These are phyloP conservation scores for Carcina quercana DNA, from an alignment of 2,888 invertebrate species.

Conservation along the genomic window DNA sequence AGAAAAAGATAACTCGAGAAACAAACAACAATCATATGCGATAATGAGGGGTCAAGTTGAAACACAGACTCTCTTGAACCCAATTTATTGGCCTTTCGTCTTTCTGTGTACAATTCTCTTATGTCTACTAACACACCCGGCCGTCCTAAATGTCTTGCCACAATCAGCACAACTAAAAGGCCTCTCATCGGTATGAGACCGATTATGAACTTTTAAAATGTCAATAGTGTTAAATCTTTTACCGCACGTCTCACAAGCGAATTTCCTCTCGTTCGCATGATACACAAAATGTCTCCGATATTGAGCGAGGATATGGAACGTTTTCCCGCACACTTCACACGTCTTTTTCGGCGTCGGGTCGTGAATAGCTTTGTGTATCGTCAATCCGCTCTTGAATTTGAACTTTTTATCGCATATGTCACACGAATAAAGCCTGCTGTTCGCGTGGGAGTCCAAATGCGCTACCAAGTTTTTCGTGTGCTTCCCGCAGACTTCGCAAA, in stretches of 20 bases:
- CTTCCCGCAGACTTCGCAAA: constrained; percentile 66
- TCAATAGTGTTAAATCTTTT: constrained; percentile 71
- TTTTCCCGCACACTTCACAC: constrained; percentile 70
- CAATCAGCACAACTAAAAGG: constrained; percentile 62
- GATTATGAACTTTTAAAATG: constrained; percentile 61
- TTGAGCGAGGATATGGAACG: constrained; percentile 65
- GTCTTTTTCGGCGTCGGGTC: constrained; percentile 62
- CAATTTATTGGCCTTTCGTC: constrained; percentile 21
- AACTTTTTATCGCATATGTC: constrained; percentile 64
- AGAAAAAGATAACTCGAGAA: neutral
- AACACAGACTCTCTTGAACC: too few relatives aligned
- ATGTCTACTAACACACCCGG: constrained; percentile 65
- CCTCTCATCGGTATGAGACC: constrained; percentile 64
- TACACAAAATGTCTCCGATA: constrained; percentile 66
- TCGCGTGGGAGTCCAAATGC: constrained; percentile 60
- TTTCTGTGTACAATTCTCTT: constrained; percentile 56
- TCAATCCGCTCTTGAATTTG: constrained; percentile 61
- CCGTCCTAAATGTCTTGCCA: constrained; percentile 63
- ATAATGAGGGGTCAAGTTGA: constrained; percentile 9
- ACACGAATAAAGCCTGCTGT: constrained; percentile 53
- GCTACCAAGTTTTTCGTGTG: constrained; percentile 51
- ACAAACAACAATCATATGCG: constrained; percentile 4
- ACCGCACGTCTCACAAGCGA: constrained; percentile 66
- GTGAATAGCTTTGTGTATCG: constrained; percentile 60
- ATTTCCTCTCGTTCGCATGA: constrained; percentile 70